Base-by-base conservation (phyloP, 2,888 invertebrate genomes). In the Thumatha senex region DNA sequence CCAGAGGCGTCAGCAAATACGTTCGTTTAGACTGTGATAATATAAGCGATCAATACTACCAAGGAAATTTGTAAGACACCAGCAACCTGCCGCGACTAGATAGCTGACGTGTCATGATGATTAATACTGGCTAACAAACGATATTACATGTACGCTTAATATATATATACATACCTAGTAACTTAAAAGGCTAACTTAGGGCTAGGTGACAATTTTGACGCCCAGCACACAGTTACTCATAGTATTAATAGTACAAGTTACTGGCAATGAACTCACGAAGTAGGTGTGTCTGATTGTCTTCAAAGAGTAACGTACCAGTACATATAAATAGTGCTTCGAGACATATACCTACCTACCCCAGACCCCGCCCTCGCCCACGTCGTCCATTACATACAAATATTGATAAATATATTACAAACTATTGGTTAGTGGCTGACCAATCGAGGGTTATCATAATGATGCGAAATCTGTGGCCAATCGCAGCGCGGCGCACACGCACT, bases 341-440 rank as follows among this genome's bases (percentile, higher is more conserved):
- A 24, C 31, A 4, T n/a, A n/a, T 12, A 12, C 10, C 10, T 34
- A 13, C 2, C 43, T 18, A 12, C 10, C 39, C 14, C 18, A n/a
- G 15, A 35, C 40, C 40, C 39, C 49, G 44, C 49, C 40, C 15
- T 10, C 3, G 45, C 31, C 2, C 5, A n/a, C 8, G 24, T 7
- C 1, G 14, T 30, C 15, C 34, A 44, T 34, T 10, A 31, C 10
- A 44, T 14, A 51, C 40, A 42, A 30, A 46, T 29, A 34, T 48
- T 40, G 24, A 49, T 49, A 50, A 38, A 45, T 34, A 41, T 34
- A 46, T 38, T 31, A 53, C 48, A 45, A 58, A 50, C 60, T 57
- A 68, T 67, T 65, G 66, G 69, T 39, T 58, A 48, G 34, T 40
- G 36, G 41, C 38, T 45, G 48, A 52, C 67, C 69, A 65, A 67